A percentile compares a stretch with the other conserved stretches of the same genome.
These are phyloP conservation scores for Tychaedon coryphoeus DNA, from an alignment of 2,113 vertebrate genomes.

Conservation along the genomic window DNA sequence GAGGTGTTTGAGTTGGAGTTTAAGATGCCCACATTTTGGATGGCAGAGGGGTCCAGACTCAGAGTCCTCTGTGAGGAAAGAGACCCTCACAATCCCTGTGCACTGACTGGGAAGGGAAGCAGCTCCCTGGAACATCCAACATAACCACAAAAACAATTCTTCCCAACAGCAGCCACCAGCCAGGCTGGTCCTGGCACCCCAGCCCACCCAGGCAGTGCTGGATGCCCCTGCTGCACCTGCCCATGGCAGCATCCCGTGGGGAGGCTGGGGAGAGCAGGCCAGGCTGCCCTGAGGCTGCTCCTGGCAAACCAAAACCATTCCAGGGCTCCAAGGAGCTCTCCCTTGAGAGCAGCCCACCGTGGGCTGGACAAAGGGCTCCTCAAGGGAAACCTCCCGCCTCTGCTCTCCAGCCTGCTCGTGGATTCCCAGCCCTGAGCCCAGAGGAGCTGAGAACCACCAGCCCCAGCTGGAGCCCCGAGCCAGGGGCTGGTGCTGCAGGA, in stretches of 20 bases:
- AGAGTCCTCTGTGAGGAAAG: neutral
- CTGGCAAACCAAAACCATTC: neutral
- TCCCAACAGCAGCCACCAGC: neutral
- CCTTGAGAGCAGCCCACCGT: neutral
- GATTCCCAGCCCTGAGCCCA: neutral
- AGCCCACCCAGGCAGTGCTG: neutral
- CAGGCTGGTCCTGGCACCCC: neutral
- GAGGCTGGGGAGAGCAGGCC: neutral
- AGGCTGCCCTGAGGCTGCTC: neutral
- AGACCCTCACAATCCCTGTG: neutral
- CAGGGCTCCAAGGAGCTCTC: neutral
- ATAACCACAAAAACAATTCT: neutral
- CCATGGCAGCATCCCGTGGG: neutral
- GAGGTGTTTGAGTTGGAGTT: neutral
- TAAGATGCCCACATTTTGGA: rapidly evolving
- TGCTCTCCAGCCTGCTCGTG: neutral
- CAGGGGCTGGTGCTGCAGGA: neutral
- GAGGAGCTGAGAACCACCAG: rapidly evolving
- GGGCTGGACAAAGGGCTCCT: neutral
- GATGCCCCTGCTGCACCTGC: neutral
- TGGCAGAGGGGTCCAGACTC: neutral
- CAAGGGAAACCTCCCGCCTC: neutral
- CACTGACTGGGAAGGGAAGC: neutral
- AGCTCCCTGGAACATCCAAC: neutral
- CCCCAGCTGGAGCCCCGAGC: neutral